Conservation (phyloP, 2,888 invertebrate species). For the Diachrysia chrysitis region DNA sequence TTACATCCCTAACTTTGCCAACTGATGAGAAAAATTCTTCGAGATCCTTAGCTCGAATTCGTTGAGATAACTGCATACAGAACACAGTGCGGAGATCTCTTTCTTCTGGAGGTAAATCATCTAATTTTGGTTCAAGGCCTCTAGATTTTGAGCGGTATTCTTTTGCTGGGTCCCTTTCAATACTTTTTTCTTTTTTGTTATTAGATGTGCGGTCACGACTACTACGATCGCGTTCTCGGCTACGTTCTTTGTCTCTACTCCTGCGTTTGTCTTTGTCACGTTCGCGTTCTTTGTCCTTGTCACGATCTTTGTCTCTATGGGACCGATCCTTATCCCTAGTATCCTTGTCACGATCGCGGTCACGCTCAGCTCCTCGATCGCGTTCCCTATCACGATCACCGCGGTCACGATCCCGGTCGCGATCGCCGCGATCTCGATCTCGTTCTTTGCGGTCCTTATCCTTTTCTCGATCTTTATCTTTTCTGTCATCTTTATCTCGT, state of each 20-base stretch:
- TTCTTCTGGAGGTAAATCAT: constrained; percentile 98
- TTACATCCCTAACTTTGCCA: constrained; percentile 99
- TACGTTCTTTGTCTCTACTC: constrained; percentile 72
- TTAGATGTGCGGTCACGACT: constrained; percentile 69
- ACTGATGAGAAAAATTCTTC: constrained; percentile 99
- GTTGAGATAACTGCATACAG: constrained; percentile 99
- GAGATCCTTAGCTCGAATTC: constrained; percentile 97
- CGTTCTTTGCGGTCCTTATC: constrained; percentile 75
- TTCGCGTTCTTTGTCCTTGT: constrained; percentile 71
- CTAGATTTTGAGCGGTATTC: constrained; percentile 85
- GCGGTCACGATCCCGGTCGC: constrained; percentile 71
- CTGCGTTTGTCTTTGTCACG: constrained; percentile 70
- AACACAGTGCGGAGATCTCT: constrained; percentile 99
- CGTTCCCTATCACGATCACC: constrained; percentile 76
- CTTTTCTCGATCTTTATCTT: constrained; percentile 80
- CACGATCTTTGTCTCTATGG: constrained; percentile 78
- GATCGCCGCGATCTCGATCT: constrained; percentile 63
- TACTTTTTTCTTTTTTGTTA: constrained; percentile 75
- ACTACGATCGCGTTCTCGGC: constrained; percentile 78
- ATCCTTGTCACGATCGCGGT: constrained; percentile 68
- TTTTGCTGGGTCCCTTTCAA: constrained; percentile 74
- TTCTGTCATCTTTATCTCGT: constrained; percentile 87
- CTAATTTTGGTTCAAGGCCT: constrained; percentile 89
- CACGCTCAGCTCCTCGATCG: constrained; percentile 57
- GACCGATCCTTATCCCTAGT: constrained; percentile 53